Base-by-base conservation (phyloP, 2,888 invertebrate genomes). In the Schizaphis graminum region DNA sequence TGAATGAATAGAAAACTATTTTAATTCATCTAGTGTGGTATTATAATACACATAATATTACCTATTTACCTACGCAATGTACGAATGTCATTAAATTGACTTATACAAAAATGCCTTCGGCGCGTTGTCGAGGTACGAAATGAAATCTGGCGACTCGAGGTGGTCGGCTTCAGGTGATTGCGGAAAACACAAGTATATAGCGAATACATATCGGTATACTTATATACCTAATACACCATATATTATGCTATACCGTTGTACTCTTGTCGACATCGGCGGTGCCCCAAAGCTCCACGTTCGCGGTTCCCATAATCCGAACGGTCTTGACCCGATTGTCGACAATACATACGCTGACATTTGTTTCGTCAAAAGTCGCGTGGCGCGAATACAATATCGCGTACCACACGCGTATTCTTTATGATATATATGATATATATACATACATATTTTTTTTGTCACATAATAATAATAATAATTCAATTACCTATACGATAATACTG, bases 281-380 rank as follows among this genome's bases (percentile, higher is more conserved):
- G 89, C 93, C 93, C 56, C 88, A 93, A 93, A 93, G 93, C 93
- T 89, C 67, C 24, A 61, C 5, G 89, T 21, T 44, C 11, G 47
- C 57, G 44, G 16, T 57, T 57, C 44, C 67, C 67, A n/a, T n/a
- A 67, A 61, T 47, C 44, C 91, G 28, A 89, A 93, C 53, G 93
- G 35, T 93, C 93, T 77, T 93, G 93, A 93, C 93, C 93, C 89
- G 56, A 89, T 77, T 93, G 53, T 35, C 13, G 61, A 77, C 35
- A 84, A 91, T 49, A 91, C 67, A 47, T 21, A 21, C 35, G 21
- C 35, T 35, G 77, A 77, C 77, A 77, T 77, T 77, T 77, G 77
- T 35, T 35, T 77, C 77, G 77, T 77, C 77, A 77, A 77, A 77
- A 77, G 77, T 21, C 77, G 77, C 13, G 16, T 5, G 67, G 13